These are phyloP conservation scores for Sardina pilchardus DNA, from an alignment of 2,113 vertebrate species.

Conservation along the genomic window DNA sequence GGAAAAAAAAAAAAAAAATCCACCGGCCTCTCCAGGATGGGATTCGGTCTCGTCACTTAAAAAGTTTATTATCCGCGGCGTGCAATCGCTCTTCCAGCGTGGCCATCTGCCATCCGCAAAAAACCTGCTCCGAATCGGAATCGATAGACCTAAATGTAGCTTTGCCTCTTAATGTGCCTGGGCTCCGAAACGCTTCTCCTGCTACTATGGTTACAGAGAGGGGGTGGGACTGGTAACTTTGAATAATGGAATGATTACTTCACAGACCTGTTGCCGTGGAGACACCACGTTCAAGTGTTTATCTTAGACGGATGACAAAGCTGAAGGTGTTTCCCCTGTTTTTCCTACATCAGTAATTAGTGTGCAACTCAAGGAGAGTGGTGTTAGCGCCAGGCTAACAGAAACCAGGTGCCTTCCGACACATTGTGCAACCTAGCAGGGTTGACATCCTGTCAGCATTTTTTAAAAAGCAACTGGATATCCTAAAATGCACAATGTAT, in stretches of 20 bases:
- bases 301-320: constrained; percentile 42
- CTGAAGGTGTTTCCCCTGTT: constrained; percentile 37
- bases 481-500: neutral
- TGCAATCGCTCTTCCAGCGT: neutral
- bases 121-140: neutral
- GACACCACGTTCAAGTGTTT: constrained; percentile 35
- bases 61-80: constrained; percentile 4
- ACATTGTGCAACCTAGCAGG: neutral
- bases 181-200: neutral
- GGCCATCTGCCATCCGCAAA: neutral
- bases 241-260: constrained; percentile 48
- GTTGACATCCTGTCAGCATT: neutral
- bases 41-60: neutral
- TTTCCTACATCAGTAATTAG: constrained; percentile 26
- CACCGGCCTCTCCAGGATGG: neutral
- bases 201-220: constrained; percentile 36
- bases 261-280: constrained; percentile 47
- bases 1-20: neutral
- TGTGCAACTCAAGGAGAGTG: constrained; percentile 18
- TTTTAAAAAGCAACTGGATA: neutral
- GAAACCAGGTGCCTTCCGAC: neutral
- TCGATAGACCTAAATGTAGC: neutral
- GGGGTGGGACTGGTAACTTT: constrained; percentile 35
- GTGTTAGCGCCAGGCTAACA: neutral
- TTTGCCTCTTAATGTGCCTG: neutral